Conservation (phyloP, 2,113 vertebrate genomes). For the Athene cunicularia region DNA sequence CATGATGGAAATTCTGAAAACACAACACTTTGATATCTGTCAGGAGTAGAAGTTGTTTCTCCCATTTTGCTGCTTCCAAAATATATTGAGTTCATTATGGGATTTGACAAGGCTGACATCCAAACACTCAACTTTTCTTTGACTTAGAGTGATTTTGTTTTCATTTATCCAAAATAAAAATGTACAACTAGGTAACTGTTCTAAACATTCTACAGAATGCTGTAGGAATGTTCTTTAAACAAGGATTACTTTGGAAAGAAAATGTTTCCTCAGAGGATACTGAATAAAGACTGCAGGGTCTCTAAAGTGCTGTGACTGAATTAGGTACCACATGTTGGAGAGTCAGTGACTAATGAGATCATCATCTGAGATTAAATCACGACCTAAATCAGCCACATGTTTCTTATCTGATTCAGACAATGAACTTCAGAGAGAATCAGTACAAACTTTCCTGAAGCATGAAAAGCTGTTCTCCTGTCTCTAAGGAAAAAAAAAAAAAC, state of each 20-base stretch:
- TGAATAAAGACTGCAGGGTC: conserved; percentile 1
- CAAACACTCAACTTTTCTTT: conserved; percentile 10
- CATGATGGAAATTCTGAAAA: conserved; percentile 29
- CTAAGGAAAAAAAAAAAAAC: neutral
- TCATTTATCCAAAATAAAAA: neutral
- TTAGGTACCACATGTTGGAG: conserved; percentile 38
- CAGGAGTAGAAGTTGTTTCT: conserved; percentile 28
- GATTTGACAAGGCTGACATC: conserved; percentile 29
- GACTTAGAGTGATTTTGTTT: neutral
- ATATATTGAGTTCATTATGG: conserved; percentile 20
- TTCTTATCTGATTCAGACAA: conserved; percentile 34
- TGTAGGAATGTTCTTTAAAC: neutral
- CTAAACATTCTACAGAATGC: neutral
- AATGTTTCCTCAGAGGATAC: neutral
- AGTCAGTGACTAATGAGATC: conserved; percentile 55
- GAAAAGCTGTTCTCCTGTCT: conserved; percentile 16
- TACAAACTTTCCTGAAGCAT: neutral
- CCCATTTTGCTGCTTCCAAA: conserved; percentile 29
- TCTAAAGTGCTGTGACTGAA: conserved; percentile 20
- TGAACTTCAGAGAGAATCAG: neutral
- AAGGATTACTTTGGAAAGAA: neutral
- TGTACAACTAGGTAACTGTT: neutral
- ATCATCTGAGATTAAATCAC: conserved; percentile 45
- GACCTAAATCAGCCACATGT: conserved; percentile 25
- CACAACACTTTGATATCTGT: conserved; percentile 5